Percentiles rank a stretch among this genome's conserved stretches.
These are phyloP conservation scores for Clarias gariepinus DNA, from an alignment of 2,113 vertebrate genomes.

Conservation along the genomic window DNA sequence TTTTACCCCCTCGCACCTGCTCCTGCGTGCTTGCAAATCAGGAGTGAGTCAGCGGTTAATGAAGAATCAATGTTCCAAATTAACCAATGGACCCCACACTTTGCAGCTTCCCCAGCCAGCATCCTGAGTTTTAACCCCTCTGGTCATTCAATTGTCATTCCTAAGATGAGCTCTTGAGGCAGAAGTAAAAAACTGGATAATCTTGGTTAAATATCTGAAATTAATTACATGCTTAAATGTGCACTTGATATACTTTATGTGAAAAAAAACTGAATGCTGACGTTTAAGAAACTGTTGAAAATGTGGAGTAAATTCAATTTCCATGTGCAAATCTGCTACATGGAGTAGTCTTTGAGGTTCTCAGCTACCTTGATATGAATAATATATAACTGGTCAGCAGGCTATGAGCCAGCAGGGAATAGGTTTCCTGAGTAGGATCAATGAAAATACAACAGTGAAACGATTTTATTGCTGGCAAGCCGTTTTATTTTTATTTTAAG, in stretches of 20 bases:
- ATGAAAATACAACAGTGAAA: slow-evolving; percentile 69
- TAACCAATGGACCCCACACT: slow-evolving; percentile 64
- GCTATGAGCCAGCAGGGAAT: slow-evolving; percentile 64
- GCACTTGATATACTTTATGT: not conserved
- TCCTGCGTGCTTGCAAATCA: slow-evolving; percentile 64
- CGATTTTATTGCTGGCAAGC: slow-evolving; percentile 61
- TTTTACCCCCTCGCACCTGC: slow-evolving; percentile 64
- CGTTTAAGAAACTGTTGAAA: slow-evolving; percentile 62
- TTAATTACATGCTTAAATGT: not conserved
- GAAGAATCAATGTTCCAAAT: slow-evolving; percentile 76
- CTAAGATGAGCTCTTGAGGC: not conserved
- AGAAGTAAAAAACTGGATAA: not conserved
- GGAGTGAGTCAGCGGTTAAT: slow-evolving; percentile 67
- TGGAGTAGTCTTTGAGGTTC: slow-evolving; percentile 59
- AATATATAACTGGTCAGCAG: slow-evolving; percentile 73
- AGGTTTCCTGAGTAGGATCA: slow-evolving; percentile 61
- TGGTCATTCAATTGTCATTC: not conserved
- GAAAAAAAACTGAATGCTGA: not conserved
- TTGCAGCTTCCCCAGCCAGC: slow-evolving; percentile 27
- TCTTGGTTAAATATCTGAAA: not conserved
- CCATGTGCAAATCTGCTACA: slow-evolving; percentile 69
- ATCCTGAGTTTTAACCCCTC: not conserved
- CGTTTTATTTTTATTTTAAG: slow-evolving; percentile 66
- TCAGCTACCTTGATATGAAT: slow-evolving; percentile 71
- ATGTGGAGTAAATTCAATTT: slow-evolving; percentile 70